Evolutionary conservation across 1,140 invertebrate genomes (phyloP).

Genomic region (Sminthurides bifidus): DNA sequence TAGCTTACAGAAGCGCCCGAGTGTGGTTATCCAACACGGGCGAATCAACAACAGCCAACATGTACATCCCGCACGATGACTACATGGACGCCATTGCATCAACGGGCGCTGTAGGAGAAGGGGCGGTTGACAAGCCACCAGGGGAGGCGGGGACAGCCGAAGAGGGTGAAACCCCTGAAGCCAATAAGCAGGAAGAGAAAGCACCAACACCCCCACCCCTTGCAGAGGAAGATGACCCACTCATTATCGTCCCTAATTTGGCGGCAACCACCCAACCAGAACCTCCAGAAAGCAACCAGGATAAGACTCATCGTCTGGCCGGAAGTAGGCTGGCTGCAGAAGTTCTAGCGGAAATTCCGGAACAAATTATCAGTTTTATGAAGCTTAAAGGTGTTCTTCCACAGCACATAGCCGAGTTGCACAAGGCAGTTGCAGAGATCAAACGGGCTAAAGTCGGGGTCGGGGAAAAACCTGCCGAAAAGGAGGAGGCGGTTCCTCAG

Average conservation of each 20-base stretch:
- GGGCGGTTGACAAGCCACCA: background rate
- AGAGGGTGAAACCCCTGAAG: background rate
- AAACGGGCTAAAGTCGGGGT: no score
- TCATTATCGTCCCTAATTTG: no score
- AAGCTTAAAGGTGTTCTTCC: constrained; percentile 41
- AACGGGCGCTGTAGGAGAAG: background rate
- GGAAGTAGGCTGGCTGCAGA: constrained; percentile 43
- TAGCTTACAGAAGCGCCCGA: constrained; percentile 40
- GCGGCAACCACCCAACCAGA: background rate
- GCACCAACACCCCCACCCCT: no score
- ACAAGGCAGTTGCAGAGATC: no score
- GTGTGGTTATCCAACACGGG: constrained; percentile 22
- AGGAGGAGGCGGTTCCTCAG: no score
- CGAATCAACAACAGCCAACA: background rate
- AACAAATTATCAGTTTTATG: constrained; percentile 48
- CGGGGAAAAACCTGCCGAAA: no score
- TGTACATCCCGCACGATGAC: background rate
- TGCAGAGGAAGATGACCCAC: no score
- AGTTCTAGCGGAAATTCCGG: constrained; percentile 49
- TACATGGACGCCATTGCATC: background rate
- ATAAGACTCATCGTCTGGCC: constrained; percentile 14
- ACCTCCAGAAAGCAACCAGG: background rate
- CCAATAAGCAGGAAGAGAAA: background rate
- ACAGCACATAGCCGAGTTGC: no score
- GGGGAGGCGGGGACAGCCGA: background rate